phyloP scores from a whole-genome alignment of 2,113 vertebrate species.

The Labeo rohita region DNA sequence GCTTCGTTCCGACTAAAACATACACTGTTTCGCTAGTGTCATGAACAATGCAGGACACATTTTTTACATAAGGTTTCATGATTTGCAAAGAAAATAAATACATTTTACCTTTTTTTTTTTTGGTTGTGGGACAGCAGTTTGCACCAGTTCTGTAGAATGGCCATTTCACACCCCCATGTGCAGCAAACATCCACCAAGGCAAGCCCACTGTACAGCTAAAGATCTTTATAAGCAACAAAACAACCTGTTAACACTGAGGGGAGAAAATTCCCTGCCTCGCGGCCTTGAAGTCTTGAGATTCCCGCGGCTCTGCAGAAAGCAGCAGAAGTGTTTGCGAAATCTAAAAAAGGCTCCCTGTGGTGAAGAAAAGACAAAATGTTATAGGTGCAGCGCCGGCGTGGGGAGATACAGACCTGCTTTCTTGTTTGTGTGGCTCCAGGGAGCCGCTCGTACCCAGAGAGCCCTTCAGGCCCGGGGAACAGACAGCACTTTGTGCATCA shows the following conservation, averaged over 20 bases:
- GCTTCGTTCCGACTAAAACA: no score
- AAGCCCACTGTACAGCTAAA: slow-evolving; percentile 52
- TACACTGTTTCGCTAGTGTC: no score
- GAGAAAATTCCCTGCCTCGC: background rate
- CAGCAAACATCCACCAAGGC: slow-evolving; percentile 20
- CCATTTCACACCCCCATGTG: background rate
- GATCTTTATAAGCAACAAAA: background rate
- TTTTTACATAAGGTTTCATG: no score
- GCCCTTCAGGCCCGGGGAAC: slow-evolving; percentile 68
- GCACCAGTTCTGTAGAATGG: no score
- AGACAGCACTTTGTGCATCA: slow-evolving; percentile 80
- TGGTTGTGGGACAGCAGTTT: no score
- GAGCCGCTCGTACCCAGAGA: slow-evolving; percentile 75
- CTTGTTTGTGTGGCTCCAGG: slow-evolving; percentile 76
- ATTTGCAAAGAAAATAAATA: no score
- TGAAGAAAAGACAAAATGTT: slow-evolving; percentile 61
- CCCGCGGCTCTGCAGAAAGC: slow-evolving; percentile 64
- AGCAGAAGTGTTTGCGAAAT: slow-evolving; percentile 53
- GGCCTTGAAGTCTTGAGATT: slow-evolving; percentile 33
- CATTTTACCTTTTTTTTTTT: no score
- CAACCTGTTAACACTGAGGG: background rate
- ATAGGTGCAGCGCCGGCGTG: slow-evolving; percentile 65
- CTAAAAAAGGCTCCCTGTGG: slow-evolving; percentile 67
- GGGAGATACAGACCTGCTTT: slow-evolving; percentile 69
- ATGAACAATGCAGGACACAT: no score